Evolutionary conservation across 2,113 vertebrate genomes (phyloP).

Genomic region (Calcarius ornatus): DNA sequence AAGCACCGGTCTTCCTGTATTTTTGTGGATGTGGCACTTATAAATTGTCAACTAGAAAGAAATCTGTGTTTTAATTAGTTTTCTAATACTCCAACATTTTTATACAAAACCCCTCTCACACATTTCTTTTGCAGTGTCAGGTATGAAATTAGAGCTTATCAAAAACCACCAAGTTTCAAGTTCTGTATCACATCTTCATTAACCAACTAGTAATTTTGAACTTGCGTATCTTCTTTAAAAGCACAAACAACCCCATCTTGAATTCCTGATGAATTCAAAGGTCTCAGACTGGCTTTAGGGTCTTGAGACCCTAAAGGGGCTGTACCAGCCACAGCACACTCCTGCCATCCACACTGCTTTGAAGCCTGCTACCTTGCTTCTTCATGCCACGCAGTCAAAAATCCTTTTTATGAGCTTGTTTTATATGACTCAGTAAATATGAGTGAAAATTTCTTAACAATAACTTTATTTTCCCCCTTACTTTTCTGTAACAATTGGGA

Average conservation of each 20-base stretch:
- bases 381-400: background rate
- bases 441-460: background rate
- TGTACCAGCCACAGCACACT: background rate
- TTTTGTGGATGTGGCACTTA: background rate
- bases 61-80: background rate
- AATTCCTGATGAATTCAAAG: background rate
- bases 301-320: accelerated
- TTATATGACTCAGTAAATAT: background rate
- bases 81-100: background rate
- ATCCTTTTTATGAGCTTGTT: background rate
- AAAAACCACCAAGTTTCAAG: background rate
- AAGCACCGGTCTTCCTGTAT: background rate
- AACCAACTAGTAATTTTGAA: background rate
- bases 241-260: background rate
- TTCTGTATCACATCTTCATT: background rate
- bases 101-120: background rate
- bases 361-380: background rate
- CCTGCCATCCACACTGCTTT: background rate
- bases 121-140: background rate
- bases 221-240: background rate
- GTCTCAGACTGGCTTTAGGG: background rate
- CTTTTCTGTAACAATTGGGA: background rate
- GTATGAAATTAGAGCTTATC: background rate
- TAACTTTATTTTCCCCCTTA: background rate
- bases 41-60: background rate